Evolutionary conservation across 2,797 vertebrate genomes (phyloP).

Genomic region (Poliocrania exsul): DNA sequence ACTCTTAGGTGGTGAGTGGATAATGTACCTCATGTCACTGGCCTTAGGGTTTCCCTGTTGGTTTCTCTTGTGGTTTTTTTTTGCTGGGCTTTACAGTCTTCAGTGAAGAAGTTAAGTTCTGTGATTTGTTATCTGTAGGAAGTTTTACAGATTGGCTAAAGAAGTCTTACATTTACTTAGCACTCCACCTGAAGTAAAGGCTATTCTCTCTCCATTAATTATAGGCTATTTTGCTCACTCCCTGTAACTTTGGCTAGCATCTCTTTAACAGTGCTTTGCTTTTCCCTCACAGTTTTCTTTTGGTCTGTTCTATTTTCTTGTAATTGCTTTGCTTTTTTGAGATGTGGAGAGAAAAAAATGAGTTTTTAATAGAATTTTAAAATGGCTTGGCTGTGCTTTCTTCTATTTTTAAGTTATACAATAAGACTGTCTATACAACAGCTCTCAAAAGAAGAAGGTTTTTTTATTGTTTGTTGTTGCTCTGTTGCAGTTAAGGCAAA

Average conservation of each 20-base stretch:
- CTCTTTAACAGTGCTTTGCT: not conserved
- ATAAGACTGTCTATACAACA: not conserved
- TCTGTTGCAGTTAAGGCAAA: slow-evolving; percentile 42
- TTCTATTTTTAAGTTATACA: not conserved
- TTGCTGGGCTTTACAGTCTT: not conserved
- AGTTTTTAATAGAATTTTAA: slow-evolving; percentile 1
- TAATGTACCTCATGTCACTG: fast-evolving
- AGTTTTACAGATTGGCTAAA: not conserved
- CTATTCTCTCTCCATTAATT: not conserved
- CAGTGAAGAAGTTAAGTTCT: not conserved
- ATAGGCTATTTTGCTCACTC: not conserved
- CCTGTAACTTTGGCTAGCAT: not conserved
- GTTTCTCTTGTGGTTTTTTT: not conserved
- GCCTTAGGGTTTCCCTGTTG: not conserved
- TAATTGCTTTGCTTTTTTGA: not conserved
- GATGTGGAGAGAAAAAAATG: not conserved
- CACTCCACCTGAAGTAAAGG: not conserved
- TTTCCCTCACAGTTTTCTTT: not conserved
- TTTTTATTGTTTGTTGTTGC: slow-evolving; percentile 45
- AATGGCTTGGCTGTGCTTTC: not conserved
- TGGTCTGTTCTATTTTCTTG: not conserved
- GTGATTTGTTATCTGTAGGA: not conserved
- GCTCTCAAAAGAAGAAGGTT: not conserved
- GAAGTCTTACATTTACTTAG: fast-evolving
- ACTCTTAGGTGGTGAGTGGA: fast-evolving